Conservation (phyloP, 2,888 invertebrate genomes). For the Agonopterix heracliana region DNA sequence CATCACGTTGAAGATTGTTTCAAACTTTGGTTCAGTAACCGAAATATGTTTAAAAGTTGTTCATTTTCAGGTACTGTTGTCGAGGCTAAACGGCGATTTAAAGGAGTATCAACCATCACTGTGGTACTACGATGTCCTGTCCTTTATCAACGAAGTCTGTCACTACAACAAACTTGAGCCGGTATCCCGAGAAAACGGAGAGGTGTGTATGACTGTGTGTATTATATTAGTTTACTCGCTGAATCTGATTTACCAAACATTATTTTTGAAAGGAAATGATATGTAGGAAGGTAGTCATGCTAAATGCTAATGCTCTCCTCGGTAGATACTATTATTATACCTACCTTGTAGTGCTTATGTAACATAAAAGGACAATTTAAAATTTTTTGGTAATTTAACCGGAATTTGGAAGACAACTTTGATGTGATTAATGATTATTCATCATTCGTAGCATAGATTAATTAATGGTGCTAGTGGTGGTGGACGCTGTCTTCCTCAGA, state of each 20-base stretch:
- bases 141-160: constrained; percentile 13
- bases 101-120: constrained; percentile 4
- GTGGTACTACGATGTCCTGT: constrained; percentile 19
- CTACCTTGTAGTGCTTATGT: no score
- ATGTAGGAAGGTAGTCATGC: no score
- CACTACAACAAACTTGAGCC: background rate
- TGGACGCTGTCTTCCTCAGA: no score
- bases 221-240: background rate
- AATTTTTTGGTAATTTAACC: no score
- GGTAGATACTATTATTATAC: no score
- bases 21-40: background rate
- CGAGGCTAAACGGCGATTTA: constrained; percentile 1
- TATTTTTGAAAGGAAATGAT: background rate
- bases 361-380: no score
- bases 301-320: no score
- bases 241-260: background rate
- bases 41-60: background rate
- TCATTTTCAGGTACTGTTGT: constrained; percentile 8
- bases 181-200: background rate
- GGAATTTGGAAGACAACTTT: no score
- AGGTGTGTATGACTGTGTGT: background rate
- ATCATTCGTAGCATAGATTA: no score
- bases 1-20: background rate
- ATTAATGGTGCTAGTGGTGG: no score
- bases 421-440: no score